Conservation (phyloP, 2,113 vertebrate species). For the Azemiops feae region DNA sequence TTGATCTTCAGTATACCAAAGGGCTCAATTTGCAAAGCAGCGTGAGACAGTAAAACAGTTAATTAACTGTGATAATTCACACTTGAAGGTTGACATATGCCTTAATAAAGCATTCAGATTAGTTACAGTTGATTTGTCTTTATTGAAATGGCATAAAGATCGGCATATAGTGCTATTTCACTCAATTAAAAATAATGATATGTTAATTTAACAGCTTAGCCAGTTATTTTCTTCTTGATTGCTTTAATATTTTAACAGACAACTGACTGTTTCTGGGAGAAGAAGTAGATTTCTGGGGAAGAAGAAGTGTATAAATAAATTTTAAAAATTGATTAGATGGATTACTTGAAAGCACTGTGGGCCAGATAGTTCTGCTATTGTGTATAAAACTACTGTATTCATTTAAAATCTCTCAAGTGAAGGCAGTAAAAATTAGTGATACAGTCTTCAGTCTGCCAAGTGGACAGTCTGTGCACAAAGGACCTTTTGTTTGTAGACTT, state of each 20-base stretch:
- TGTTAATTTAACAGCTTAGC: conserved; percentile 57
- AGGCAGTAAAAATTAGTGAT: neutral
- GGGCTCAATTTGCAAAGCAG: conserved; percentile 50
- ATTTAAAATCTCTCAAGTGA: neutral
- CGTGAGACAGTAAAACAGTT: conserved; percentile 40
- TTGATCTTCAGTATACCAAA: conserved; percentile 25
- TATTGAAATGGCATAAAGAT: conserved; percentile 55
- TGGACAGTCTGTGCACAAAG: neutral
- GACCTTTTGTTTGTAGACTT: neutral
- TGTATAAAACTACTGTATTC: neutral
- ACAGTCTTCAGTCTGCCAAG: neutral
- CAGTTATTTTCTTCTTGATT: conserved; percentile 47
- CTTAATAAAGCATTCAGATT: conserved; percentile 57
- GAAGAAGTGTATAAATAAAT: neutral
- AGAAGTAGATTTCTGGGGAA: neutral
- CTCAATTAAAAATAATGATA: conserved; percentile 64
- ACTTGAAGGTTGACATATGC: conserved; percentile 49
- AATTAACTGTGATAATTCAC: conserved; percentile 55
- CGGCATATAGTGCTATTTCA: conserved; percentile 47
- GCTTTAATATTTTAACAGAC: conserved; percentile 55
- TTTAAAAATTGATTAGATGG: neutral
- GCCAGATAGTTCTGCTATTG: neutral
- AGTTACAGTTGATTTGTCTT: conserved; percentile 53
- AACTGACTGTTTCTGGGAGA: conserved; percentile 28
- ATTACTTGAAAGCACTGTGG: neutral